Base-by-base conservation (phyloP, 92 coral and sea anemone genomes). In the Parazoanthus atlanticus region DNA sequence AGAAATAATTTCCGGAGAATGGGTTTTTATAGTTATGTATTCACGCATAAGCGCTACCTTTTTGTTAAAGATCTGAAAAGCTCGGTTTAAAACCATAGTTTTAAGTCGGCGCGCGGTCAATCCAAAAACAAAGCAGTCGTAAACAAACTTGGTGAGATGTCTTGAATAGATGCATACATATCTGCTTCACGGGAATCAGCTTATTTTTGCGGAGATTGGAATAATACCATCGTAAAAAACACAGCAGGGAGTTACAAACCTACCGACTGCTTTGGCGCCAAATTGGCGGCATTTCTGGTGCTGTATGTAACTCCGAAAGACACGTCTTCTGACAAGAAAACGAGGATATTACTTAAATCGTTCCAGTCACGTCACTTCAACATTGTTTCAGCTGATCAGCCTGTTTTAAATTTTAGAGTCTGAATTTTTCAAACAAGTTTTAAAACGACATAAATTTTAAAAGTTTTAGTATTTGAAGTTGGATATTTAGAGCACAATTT, bases 251-350 rank as follows among this genome's bases (percentile, higher is more conserved):
- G 77, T 49, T 31, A 26, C 7, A 46, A 84, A 28, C 34, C 67
- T 70, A 69, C 70, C 21, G 76, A 65, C 32, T 65, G 26, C 36
- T 43, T 69, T 84, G 79, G 87, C 87, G 87, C 87, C 87, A 84
- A 70, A 84, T 41, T 26, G 38, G 16, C 65, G 65, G 7, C 17
- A 52, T 78, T 49, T 46, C 33, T 6, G 3, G 81, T 16, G 64
- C 61, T 26, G 46, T 9, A 49, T 49, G 82, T 41, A 36, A 6
- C 6, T 75, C 49, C 61, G 46, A 78, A 78, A 46, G 23, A 36
- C 47, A 0, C 36, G 19, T 11, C 33, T 84, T 72, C 65, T 69
- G 9, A 41, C 21, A 40, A 16, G 61, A 40, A 84, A 84, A 70
- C 40, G 41, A 61, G 69, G 17, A 61, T 5, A 61, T 23, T 58